Conservation (phyloP, 2,888 invertebrate species). For the Melinopterus prodromus region DNA sequence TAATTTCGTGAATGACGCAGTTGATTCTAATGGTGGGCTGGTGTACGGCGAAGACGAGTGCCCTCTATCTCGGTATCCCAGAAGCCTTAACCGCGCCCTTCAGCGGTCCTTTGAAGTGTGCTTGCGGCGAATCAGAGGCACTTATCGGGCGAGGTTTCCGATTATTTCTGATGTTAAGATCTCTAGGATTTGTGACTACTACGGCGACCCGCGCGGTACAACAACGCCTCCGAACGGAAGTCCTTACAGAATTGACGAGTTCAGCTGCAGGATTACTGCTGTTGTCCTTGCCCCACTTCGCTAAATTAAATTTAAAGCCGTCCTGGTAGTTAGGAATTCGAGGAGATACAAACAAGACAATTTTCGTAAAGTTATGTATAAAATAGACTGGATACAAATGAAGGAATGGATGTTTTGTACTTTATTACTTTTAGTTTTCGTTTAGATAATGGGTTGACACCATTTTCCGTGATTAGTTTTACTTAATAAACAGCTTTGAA, state of each 20-base stretch:
- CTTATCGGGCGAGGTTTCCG: not conserved
- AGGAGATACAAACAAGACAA: not conserved
- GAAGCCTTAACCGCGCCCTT: not conserved
- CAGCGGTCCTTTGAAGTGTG: not conserved
- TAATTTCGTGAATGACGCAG: not conserved
- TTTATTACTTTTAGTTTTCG: too few relatives aligned
- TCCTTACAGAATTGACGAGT: not conserved
- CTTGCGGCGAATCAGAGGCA: not conserved
- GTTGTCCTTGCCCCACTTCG: not conserved
- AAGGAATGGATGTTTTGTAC: too few relatives aligned
- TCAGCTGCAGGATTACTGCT: not conserved
- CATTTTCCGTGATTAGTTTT: too few relatives aligned
- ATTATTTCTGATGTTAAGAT: conserved; percentile 4
- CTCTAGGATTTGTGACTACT: not conserved
- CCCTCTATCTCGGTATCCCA: not conserved
- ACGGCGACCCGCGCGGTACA: not conserved
- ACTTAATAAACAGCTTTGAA: too few relatives aligned
- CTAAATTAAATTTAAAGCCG: not conserved
- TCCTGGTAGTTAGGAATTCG: too few relatives aligned
- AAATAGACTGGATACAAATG: too few relatives aligned
- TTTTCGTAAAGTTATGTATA: not conserved
- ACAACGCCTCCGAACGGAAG: not conserved
- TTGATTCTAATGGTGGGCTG: not conserved
- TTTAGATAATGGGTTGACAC: too few relatives aligned
- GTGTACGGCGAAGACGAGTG: not conserved